Conservation (phyloP, 2,888 invertebrate genomes). For the Parascotia fuliginaria region DNA sequence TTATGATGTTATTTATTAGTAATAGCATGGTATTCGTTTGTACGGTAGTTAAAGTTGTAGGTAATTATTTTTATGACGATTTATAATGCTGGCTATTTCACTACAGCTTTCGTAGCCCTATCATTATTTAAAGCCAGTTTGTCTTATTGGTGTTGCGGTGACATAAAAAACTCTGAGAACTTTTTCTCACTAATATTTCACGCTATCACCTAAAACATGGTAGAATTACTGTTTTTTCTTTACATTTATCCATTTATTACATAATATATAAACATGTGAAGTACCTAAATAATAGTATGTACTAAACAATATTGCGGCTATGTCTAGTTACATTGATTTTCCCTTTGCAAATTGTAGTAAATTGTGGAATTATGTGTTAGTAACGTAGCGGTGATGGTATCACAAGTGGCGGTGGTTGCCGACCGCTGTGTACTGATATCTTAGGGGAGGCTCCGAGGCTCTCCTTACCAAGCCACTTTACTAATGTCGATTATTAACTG, state of each 20-base stretch:
- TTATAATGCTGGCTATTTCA: conserved; percentile 16
- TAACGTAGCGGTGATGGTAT: conserved; percentile 58
- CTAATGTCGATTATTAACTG: conserved; percentile 47
- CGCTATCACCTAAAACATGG: too few relatives aligned
- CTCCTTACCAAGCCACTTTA: conserved; percentile 38
- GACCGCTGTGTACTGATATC: conserved; percentile 28
- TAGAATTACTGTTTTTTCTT: too few relatives aligned
- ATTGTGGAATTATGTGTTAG: conserved; percentile 59
- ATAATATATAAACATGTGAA: too few relatives aligned
- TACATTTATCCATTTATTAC: too few relatives aligned
- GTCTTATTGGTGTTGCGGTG: too few relatives aligned
- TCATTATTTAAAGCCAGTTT: not conserved
- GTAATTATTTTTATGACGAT: conserved; percentile 28
- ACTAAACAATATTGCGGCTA: too few relatives aligned
- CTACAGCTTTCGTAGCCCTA: conserved; percentile 14
- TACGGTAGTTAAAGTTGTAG: conserved; percentile 17
- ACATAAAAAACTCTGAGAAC: too few relatives aligned
- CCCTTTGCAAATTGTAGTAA: conserved; percentile 61
- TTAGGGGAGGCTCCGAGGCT: conserved; percentile 31
- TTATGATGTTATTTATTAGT: conserved; percentile 35
- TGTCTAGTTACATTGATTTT: conserved; percentile 33
- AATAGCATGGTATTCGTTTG: conserved; percentile 19
- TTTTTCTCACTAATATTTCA: too few relatives aligned
- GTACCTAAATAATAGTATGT: too few relatives aligned
- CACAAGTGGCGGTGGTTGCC: conserved; percentile 27